Base-by-base conservation (phyloP, 2,797 vertebrate species). In the Masticophis lateralis region DNA sequence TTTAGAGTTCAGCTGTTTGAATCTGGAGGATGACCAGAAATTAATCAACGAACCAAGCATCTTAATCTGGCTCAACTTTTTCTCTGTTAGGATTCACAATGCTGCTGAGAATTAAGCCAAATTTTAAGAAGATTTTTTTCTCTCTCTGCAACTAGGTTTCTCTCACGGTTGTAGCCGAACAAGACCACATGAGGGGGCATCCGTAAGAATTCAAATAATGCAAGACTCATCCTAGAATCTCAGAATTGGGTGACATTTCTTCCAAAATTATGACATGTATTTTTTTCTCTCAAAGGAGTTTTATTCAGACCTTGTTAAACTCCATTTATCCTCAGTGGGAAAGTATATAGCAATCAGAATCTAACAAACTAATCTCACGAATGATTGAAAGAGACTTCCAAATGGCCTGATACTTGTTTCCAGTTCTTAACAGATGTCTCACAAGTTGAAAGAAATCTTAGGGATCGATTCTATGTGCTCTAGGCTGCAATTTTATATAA, bases 1-100 rank as follows among this genome's bases (percentile, higher is more conserved):
- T 97, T 95, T 0, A 6, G 90, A 90, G 95, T 95, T 96, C 97
- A 97, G 96, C 96, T 97, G 97, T 97, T 96, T 88, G 0, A 0
- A 94, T 95, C 93, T 97, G 96, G 96, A 96, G 94, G 95, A 95
- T 94, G 93, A 96, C 96, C 97, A 97, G 95, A 95, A 93, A 95
- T 95, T 96, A 97, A 97, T 96, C 95, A 96, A 97, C 93, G 92
- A 94, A 96, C 88, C 96, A 95, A 96, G 94, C 94, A 93, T 91
- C 94, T 94, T 92, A 95, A 92, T 97, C 96, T 94, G 95, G 94
- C 92, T 92, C 91, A 87, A 25, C 66, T 47, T 37, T 55, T 92
- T 92, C 86, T 95, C 95, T 94, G 94, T 94, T 91, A 95, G 93
- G 94, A 95, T 97, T 94, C 74, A 94, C 92, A 94, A 94, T 0